Percentiles rank a stretch among this genome's conserved stretches.
phyloP scores from a whole-genome alignment of 1,140 invertebrate species.

The Bombus soroeensis region DNA sequence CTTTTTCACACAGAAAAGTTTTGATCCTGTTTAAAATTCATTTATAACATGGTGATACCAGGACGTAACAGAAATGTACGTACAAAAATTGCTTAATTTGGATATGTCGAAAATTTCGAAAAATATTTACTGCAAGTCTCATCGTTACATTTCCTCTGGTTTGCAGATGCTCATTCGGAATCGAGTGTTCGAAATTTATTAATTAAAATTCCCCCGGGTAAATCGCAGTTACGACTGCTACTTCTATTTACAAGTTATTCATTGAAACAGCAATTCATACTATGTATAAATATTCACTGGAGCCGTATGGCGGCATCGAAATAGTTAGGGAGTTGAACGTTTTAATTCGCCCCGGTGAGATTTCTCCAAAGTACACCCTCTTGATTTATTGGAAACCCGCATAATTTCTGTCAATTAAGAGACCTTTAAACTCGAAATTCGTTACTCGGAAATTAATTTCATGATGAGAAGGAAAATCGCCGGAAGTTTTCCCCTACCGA shows the following conservation, averaged over 20 bases:
- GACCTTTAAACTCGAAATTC: conserved; percentile 1
- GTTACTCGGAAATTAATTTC: background rate
- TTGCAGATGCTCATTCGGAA: background rate
- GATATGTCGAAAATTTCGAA: background rate
- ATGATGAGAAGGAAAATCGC: background rate
- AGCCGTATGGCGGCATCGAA: background rate
- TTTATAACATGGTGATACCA: no score
- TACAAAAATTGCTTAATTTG: no score
- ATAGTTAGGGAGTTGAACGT: conserved; percentile 6
- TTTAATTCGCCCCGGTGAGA: background rate
- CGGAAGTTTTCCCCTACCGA: background rate
- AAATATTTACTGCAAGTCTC: background rate
- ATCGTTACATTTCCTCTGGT: background rate
- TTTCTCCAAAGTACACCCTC: background rate
- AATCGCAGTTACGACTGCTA: background rate
- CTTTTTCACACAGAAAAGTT: no score
- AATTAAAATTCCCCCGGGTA: background rate
- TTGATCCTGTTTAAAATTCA: no score
- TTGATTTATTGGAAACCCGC: conserved; percentile 1
- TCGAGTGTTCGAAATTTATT: background rate
- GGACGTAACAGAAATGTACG: no score
- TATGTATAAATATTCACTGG: background rate
- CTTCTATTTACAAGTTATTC: background rate
- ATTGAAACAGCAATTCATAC: background rate
- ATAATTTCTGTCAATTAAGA: conserved; percentile 30